Evolutionary conservation across 2,888 invertebrate species (phyloP), one percentile per base, ranked within the genome.

Genomic region (Ochlodes sylvanus): DNA sequence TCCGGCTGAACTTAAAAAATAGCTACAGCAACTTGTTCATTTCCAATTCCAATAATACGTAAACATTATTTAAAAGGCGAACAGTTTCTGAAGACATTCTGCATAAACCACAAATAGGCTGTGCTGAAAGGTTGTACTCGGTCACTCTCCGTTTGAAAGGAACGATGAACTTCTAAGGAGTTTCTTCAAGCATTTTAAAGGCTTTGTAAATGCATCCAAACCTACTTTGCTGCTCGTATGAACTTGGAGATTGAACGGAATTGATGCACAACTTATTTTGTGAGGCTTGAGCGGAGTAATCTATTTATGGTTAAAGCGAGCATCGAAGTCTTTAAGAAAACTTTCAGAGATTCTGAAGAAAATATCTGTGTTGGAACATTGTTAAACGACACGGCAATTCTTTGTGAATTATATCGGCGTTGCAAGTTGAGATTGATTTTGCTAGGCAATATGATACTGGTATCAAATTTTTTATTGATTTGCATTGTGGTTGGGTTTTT

Each of bases 201-300:
- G 47, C 64, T 64, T 56, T 64, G 56, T 44, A 63, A 44, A 32
- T 44, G 63, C 63, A 55, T 63, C 56, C 34, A 56, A 64, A 57
- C 55, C 64, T 38, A 56, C 56, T 64, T 64, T 64, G 5, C 42
- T 47, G 64, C 56, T 64, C 47, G 64, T 38, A 57, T 64, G 47
- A 64, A 64, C 56, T 64, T 47, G 19, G 21, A 21, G 42, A 64
- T 56, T 63, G 55, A 21, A 44, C 54, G 54, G 44, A 64, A 56
- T 56, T 64, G 63, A 63, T 63, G 42, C 32, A 32, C 55, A 10
- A 55, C 42, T 42, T 63, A 63, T 63, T 63, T 55, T 27, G 41
- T 9, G 27, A 42, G 15, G 27, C 63, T 63, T 42, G 4, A 14
- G 41, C 55, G 54, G 63, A 55, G 21, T 55, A 63, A 55, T 63